Conservation (phyloP, 30 jellyfish, hydroid and myxozoan genomes). For the Mastigias papua region DNA sequence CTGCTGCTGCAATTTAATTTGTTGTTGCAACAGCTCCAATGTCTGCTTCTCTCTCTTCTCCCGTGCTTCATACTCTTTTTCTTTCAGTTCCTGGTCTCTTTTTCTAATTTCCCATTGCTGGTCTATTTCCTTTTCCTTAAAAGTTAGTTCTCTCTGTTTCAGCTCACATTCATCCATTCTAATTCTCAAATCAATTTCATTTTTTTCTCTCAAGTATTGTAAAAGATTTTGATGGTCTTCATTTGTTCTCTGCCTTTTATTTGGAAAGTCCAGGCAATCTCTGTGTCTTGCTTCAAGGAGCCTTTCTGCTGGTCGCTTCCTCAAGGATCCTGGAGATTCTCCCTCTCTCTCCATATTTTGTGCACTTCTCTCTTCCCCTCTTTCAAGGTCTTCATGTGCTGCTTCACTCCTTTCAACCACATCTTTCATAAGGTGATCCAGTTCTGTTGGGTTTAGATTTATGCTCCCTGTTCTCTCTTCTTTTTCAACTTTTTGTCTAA, state of each 20-base stretch:
- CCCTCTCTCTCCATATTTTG: not conserved
- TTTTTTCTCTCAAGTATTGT: slow-evolving; percentile 5
- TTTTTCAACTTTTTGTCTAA: not conserved
- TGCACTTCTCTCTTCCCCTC: slow-evolving; percentile 1
- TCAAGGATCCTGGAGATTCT: slow-evolving; percentile 13
- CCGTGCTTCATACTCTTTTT: slow-evolving; percentile 24
- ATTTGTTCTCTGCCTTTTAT: not conserved
- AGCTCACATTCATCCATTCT: slow-evolving; percentile 13
- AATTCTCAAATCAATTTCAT: slow-evolving; percentile 13
- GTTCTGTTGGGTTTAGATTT: slow-evolving; percentile 3
- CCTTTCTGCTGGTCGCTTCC: slow-evolving; percentile 16
- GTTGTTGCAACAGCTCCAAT: slow-evolving; percentile 7
- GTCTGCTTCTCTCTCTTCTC: not conserved
- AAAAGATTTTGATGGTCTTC: not conserved
- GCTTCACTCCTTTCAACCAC: not conserved
- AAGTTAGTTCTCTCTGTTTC: slow-evolving; percentile 1
- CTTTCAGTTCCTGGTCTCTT: not conserved
- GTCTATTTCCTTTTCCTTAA: slow-evolving; percentile 18
- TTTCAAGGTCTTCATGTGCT: slow-evolving; percentile 14
- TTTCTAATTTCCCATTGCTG: not conserved
- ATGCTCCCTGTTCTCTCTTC: slow-evolving; percentile 4
- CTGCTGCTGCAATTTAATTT: not conserved
- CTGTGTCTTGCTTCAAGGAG: slow-evolving; percentile 7
- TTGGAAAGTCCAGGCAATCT: not conserved
- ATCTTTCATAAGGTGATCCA: not conserved